Conservation (phyloP, 2,797 vertebrate genomes). For the Cyprinodon diabolis region DNA sequence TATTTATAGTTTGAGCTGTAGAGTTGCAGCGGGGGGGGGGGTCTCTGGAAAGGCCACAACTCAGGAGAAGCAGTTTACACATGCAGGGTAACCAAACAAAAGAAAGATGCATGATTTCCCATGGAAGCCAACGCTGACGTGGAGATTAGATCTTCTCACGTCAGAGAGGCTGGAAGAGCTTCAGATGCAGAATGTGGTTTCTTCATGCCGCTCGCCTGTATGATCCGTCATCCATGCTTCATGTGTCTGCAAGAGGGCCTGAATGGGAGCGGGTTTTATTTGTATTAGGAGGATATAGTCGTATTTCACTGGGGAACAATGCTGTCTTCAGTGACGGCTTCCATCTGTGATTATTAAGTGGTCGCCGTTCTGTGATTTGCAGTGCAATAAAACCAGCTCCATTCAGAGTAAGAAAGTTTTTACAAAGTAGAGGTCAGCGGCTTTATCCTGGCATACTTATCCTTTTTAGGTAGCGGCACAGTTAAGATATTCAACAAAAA, state of each 20-base stretch:
- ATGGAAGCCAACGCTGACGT: constrained; percentile 36
- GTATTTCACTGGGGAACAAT: constrained; percentile 23
- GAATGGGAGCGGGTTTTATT: constrained; percentile 21
- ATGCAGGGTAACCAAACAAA: constrained; percentile 66
- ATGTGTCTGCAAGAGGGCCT: constrained; percentile 21
- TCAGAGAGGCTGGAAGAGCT: constrained; percentile 54
- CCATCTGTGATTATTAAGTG: constrained; percentile 50
- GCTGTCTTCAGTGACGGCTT: constrained; percentile 44
- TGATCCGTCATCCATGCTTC: constrained; percentile 41
- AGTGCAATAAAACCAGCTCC: constrained; percentile 35
- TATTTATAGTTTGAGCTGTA: constrained; percentile 40
- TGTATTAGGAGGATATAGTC: constrained; percentile 12
- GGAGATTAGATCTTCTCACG: constrained; percentile 70
- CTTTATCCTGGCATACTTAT: constrained; percentile 59
- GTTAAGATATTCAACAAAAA: constrained; percentile 47
- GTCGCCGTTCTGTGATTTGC: constrained; percentile 49
- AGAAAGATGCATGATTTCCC: constrained; percentile 65
- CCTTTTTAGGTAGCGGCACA: constrained; percentile 74
- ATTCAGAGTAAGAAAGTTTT: constrained; percentile 53
- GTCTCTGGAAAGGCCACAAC: constrained; percentile 43
- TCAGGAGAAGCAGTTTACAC: constrained; percentile 66
- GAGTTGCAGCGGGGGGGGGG: constrained; percentile 21
- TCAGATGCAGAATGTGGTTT: constrained; percentile 56
- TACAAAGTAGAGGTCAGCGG: constrained; percentile 55
- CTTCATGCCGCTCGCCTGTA: constrained; percentile 20